Conservation (phyloP, 2,113 vertebrate species). For the Tautogolabrus adspersus region DNA sequence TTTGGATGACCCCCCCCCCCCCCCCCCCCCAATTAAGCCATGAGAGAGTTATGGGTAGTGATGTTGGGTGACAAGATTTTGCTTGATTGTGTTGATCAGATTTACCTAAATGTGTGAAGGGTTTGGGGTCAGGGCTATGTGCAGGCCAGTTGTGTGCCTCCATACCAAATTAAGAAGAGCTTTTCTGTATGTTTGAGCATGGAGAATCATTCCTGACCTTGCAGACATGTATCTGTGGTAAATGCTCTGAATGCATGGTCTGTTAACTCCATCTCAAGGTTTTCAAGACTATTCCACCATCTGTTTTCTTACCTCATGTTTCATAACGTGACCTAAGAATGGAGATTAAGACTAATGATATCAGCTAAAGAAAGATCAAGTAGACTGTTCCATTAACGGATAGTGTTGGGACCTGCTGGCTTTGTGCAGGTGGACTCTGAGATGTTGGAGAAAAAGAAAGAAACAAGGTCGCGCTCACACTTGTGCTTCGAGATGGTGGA, state of each 20-base stretch:
- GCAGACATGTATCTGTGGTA: background rate
- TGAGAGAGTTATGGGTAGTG: background rate
- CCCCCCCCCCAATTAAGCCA: no score
- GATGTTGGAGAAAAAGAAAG: no score
- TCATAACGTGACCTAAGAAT: background rate
- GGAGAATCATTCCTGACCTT: background rate
- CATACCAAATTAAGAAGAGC: background rate
- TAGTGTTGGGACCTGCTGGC: no score
- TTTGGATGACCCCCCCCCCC: no score
- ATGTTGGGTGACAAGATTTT: background rate
- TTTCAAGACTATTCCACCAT: background rate
- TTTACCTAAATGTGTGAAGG: conserved; percentile 3
- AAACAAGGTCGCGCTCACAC: no score
- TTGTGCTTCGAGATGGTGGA: no score
- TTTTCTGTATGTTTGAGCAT: background rate
- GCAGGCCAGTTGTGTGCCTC: background rate
- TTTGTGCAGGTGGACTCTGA: no score
- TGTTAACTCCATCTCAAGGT: background rate
- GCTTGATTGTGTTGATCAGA: background rate
- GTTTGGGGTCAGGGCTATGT: background rate
- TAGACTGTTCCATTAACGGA: no score
- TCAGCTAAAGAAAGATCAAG: no score
- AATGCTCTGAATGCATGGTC: background rate
- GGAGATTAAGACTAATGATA: background rate
- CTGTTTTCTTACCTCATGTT: background rate